Evolutionary conservation across 2,113 vertebrate genomes (phyloP), one percentile per base, ranked within the genome.

Genomic region (Aegithalos caudatus): DNA sequence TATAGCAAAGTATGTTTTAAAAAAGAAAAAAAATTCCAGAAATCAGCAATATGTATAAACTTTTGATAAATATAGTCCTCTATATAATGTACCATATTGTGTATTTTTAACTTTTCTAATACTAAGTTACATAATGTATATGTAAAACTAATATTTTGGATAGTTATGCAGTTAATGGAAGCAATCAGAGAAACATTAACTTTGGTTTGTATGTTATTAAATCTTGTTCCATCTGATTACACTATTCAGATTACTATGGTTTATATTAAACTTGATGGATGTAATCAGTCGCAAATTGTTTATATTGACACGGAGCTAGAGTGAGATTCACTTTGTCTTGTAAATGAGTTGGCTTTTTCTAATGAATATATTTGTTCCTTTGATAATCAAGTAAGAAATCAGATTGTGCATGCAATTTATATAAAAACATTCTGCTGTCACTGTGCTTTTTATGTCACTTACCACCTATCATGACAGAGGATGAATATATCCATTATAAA

Each of bases 211-310:
- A 84, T 77, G 54, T 80, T 93, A 73, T 95, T 92, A 95, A 92
- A 65, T 94, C 82, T 56, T 95, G 71, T 96, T 96, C 73, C 48
- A 93, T 42, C 31, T 90, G 78, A 95, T 86, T 95, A 73, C 47
- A 86, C 54, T 56, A 77, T 92, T 96, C 78, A 94, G 23, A 80
- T 85, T 94, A 92, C 25, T 91, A 66, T 92, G 67, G 42, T 97
- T 97, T 79, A 86, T 84, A 80, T 92, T 97, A 92, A 74, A 90
- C 73, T 50, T 92, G 96, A 90, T 95, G 62, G 76, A 87, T 72
- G 77, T 93, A 95, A 95, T 94, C 78, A 93, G 23, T 84, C 14
- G 60, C 80, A 92, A 94, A 90, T 95, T 23, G 18, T 83, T 92
- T 71, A 90, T 74, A 77, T n/a, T 94, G 92, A 70, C 54, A 51